Conservation (phyloP, 2,797 vertebrate genomes). For the Macroramphosus scolopax region DNA sequence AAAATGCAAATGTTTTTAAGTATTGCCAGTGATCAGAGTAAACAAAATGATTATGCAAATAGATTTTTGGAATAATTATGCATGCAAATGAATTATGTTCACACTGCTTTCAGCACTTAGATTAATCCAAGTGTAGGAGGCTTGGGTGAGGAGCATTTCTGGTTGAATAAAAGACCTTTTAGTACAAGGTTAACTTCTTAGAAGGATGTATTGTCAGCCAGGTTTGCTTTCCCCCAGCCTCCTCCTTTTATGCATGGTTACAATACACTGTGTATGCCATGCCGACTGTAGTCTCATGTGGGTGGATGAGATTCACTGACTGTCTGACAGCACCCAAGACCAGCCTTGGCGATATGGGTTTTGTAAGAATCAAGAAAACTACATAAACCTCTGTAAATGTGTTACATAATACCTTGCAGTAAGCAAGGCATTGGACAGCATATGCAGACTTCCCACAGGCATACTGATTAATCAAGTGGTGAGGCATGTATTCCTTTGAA, state of each 20-base stretch:
- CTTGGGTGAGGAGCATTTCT: constrained; percentile 23
- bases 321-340: constrained; percentile 41
- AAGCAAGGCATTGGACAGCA: constrained; percentile 16
- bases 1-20: neutral
- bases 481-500: constrained; percentile 13
- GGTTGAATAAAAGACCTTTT: constrained; percentile 21
- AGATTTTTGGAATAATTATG: constrained; percentile 23
- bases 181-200: constrained; percentile 41
- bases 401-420: constrained; percentile 55
- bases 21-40: neutral
- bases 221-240: constrained; percentile 31
- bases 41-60: constrained; percentile 1
- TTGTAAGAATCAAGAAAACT: constrained; percentile 38
- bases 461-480: constrained; percentile 18
- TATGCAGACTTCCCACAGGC: constrained; percentile 11
- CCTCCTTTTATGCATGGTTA: constrained; percentile 41
- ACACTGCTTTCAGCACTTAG: constrained; percentile 14
- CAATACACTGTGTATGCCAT: constrained; percentile 34
- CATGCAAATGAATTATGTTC: constrained; percentile 19
- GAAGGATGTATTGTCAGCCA: constrained; percentile 27
- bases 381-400: constrained; percentile 48
- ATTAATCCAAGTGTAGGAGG: constrained; percentile 10
- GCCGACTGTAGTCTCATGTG: constrained; percentile 49
- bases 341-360: constrained; percentile 30
- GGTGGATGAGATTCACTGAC: constrained; percentile 57